These are phyloP conservation scores for Orchesella flavescens DNA, from an alignment of 2,888 invertebrate species.

Conservation along the genomic window DNA sequence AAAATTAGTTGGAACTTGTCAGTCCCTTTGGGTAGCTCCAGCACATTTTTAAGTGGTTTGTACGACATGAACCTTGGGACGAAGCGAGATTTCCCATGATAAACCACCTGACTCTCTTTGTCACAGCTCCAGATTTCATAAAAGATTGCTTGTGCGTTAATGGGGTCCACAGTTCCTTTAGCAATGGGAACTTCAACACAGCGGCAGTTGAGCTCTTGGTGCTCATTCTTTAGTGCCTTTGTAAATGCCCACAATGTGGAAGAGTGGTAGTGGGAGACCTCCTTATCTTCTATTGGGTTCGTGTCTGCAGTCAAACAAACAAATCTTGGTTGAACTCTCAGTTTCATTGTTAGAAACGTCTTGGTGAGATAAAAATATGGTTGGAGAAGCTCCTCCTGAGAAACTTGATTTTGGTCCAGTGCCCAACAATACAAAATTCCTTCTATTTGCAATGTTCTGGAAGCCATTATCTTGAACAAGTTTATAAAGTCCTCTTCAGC, in stretches of 20 bases:
- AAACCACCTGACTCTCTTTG: background rate
- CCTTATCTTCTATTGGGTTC: background rate
- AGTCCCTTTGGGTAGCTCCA: background rate
- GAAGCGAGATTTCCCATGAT: background rate
- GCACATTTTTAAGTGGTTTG: background rate
- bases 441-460: background rate
- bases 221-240: slow-evolving; percentile 45
- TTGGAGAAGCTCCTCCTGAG: background rate
- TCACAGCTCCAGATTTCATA: slow-evolving; percentile 19
- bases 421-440: background rate
- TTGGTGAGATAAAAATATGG: background rate
- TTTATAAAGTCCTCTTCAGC: background rate
- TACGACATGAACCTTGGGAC: background rate
- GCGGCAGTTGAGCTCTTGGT: background rate
- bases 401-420: background rate
- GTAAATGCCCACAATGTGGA: slow-evolving; percentile 18
- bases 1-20: slow-evolving; percentile 24
- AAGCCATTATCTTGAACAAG: too few relatives aligned
- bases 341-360: too few relatives aligned
- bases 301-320: background rate
- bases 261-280: background rate
- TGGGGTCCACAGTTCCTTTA: background rate
- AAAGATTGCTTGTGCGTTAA: background rate
- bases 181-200: slow-evolving; percentile 10
- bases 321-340: background rate